phyloP scores from a whole-genome alignment of 2,113 vertebrate genomes.

The Sphyrna mokarran region DNA sequence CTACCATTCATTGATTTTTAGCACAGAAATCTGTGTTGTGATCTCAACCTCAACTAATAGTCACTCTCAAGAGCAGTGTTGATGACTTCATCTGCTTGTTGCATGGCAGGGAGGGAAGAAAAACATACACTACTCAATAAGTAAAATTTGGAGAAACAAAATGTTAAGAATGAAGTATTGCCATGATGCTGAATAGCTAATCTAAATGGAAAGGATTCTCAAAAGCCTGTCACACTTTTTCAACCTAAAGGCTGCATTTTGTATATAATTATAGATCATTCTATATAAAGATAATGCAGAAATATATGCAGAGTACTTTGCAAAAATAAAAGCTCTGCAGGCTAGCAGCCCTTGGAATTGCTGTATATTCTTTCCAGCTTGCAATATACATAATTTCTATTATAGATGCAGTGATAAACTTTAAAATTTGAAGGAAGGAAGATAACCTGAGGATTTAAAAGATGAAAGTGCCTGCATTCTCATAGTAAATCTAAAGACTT shows the following conservation, averaged over 20 bases:
- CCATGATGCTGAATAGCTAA: not conserved
- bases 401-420: not conserved
- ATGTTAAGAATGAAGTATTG: not conserved
- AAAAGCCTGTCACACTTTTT: not conserved
- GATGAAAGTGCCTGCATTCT: not conserved
- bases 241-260: not conserved
- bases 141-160: not conserved
- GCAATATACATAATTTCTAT: not conserved
- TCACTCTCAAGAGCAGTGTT: no score
- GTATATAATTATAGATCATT: constrained; percentile 13
- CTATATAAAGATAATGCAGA: not conserved
- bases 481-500: not conserved
- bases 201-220: not conserved
- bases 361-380: not conserved
- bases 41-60: not conserved
- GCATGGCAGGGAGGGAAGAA: not conserved
- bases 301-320: not conserved
- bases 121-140: not conserved
- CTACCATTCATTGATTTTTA: not conserved
- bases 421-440: not conserved
- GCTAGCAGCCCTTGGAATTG: not conserved
- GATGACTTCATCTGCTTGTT: not conserved
- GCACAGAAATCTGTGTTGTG: not conserved
- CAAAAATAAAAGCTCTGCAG: not conserved
- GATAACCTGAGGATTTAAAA: not conserved